phyloP scores from a whole-genome alignment of 2,888 invertebrate genomes.

The Drosophila kuntzei region DNA sequence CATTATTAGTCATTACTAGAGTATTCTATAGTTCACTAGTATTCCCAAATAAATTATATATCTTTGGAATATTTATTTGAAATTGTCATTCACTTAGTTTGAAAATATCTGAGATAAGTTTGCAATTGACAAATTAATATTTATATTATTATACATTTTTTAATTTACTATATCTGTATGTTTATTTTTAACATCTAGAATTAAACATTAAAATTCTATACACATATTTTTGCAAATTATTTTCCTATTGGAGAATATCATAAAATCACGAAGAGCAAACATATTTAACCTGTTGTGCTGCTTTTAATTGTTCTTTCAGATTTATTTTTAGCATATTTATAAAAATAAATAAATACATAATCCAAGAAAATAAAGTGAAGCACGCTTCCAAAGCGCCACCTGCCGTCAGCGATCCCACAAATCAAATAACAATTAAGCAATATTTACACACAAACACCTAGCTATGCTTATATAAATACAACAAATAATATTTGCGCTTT shows the following conservation, averaged over 20 bases:
- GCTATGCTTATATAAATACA: constrained; percentile 22
- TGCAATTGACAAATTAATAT: too few species aligned
- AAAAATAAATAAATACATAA: constrained; percentile 9
- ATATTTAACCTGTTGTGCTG: not conserved
- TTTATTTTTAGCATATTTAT: constrained; percentile 4
- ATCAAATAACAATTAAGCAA: constrained; percentile 38
- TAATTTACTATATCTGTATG: not conserved
- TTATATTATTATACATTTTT: too few species aligned
- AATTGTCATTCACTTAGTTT: too few species aligned
- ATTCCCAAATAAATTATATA: too few species aligned
- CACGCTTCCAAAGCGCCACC: constrained; percentile 59
- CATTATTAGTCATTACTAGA: too few species aligned
- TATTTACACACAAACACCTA: not conserved
- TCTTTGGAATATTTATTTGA: too few species aligned
- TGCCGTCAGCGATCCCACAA: constrained; percentile 53
- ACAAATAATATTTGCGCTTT: constrained; percentile 39
- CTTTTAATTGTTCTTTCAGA: not conserved
- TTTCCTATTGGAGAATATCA: not conserved
- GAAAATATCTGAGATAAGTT: too few species aligned
- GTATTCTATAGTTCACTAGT: too few species aligned
- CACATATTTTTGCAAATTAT: too few species aligned
- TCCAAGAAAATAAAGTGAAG: constrained; percentile 27
- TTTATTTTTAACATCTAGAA: not conserved
- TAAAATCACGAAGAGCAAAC: not conserved
- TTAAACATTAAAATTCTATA: not conserved